Evolutionary conservation across 2,113 vertebrate genomes (phyloP).

Genomic region (Lophius piscatorius): DNA sequence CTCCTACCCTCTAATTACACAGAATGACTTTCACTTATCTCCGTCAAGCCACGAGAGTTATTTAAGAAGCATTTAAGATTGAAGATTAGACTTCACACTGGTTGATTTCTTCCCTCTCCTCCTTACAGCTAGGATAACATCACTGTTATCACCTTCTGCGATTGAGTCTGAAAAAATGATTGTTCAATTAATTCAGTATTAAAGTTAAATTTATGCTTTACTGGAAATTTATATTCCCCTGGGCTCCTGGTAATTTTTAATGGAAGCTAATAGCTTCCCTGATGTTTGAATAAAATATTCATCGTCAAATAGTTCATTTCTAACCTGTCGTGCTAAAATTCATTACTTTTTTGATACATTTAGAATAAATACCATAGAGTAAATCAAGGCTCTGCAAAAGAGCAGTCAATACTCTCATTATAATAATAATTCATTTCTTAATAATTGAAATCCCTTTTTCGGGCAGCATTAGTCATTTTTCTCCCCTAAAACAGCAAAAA

Average conservation of each 20-base stretch:
- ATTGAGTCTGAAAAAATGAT: constrained; percentile 17
- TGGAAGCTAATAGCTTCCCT: not conserved
- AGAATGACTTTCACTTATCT: constrained; percentile 13
- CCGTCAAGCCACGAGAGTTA: constrained; percentile 1
- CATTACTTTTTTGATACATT: not conserved
- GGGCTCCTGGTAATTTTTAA: not conserved
- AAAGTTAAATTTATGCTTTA: constrained; percentile 1
- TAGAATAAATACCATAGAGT: too few species aligned
- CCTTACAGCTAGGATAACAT: constrained; percentile 10
- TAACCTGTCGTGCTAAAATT: not conserved
- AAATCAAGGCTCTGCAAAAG: too few species aligned
- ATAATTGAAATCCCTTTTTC: too few species aligned
- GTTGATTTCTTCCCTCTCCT: constrained; percentile 4
- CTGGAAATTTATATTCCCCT: constrained; percentile 6
- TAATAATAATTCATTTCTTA: too few species aligned
- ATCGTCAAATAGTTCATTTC: constrained; percentile 1
- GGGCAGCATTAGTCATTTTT: too few species aligned
- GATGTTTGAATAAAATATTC: not conserved
- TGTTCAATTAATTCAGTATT: constrained; percentile 6
- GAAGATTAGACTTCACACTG: constrained; percentile 17
- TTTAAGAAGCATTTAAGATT: constrained; percentile 53
- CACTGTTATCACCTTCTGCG: not conserved
- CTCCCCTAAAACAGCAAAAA: too few species aligned
- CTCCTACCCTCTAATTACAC: constrained; percentile 29
- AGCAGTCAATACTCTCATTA: too few species aligned